Percentiles rank a stretch among this genome's conserved stretches.
Evolutionary conservation across 2,888 invertebrate genomes (phyloP).

Genomic region (Chrysina gloriosa): DNA sequence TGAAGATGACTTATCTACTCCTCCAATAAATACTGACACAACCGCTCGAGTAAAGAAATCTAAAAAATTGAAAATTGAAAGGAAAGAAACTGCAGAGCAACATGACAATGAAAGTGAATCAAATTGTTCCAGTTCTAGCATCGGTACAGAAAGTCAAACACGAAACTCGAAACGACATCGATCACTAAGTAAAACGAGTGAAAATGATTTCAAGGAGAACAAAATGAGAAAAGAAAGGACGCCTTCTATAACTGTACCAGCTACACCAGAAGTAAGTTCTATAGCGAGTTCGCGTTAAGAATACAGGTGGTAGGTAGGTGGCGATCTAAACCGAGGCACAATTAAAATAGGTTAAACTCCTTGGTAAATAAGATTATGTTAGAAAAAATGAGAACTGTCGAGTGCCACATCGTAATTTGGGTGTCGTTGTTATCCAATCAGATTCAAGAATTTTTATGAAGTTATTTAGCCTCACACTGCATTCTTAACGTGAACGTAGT

Average conservation of each 20-base stretch:
- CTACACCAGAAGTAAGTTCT: constrained; percentile 31
- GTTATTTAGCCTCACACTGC: too few relatives aligned
- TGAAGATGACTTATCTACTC: background rate
- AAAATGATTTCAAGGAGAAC: constrained; percentile 32
- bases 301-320: too few relatives aligned
- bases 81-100: background rate
- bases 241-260: background rate
- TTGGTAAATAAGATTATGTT: too few relatives aligned
- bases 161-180: background rate
- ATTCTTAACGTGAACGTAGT: too few relatives aligned
- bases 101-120: background rate
- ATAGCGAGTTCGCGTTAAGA: background rate
- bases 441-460: too few relatives aligned
- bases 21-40: too few relatives aligned
- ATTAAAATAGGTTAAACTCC: too few relatives aligned
- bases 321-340: too few relatives aligned
- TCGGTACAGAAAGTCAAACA: background rate
- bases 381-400: too few relatives aligned
- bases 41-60: background rate
- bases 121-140: background rate
- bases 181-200: constrained; percentile 19
- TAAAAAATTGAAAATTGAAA: background rate
- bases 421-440: too few relatives aligned
- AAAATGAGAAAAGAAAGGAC: background rate
- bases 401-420: too few relatives aligned